Evolutionary conservation across 2,113 vertebrate genomes (phyloP).

Genomic region (Casuarius casuarius): DNA sequence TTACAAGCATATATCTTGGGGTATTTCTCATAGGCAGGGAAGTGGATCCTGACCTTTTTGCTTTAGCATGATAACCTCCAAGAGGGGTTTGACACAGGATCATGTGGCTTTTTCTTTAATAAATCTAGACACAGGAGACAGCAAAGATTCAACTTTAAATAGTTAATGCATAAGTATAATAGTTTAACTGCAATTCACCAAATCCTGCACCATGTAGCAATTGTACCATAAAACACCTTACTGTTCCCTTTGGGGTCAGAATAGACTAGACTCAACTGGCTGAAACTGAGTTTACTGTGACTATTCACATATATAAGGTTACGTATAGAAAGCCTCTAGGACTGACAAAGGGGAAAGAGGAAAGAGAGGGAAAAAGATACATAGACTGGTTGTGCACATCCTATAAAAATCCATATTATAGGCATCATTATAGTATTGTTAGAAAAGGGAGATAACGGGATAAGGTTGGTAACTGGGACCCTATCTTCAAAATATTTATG

Average conservation of each 20-base stretch:
- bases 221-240: background rate
- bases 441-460: background rate
- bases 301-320: background rate
- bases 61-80: background rate
- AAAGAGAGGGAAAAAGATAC: background rate
- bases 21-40: background rate
- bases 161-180: conserved; percentile 10
- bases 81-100: background rate
- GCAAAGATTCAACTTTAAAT: background rate
- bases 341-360: background rate
- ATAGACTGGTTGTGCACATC: background rate
- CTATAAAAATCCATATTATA: background rate
- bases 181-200: background rate
- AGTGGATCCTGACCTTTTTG: conserved; percentile 36
- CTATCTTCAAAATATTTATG: conserved; percentile 12
- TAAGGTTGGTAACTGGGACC: background rate
- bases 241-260: background rate
- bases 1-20: background rate
- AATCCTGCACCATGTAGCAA: background rate
- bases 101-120: background rate
- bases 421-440: background rate
- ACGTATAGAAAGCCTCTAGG: background rate
- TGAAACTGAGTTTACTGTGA: background rate
- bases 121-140: conserved; percentile 23
- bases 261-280: background rate